Percentiles rank a stretch among this genome's conserved stretches.
These are phyloP conservation scores for Alaudala cheleensis DNA, from an alignment of 2,113 vertebrate genomes.

Conservation along the genomic window DNA sequence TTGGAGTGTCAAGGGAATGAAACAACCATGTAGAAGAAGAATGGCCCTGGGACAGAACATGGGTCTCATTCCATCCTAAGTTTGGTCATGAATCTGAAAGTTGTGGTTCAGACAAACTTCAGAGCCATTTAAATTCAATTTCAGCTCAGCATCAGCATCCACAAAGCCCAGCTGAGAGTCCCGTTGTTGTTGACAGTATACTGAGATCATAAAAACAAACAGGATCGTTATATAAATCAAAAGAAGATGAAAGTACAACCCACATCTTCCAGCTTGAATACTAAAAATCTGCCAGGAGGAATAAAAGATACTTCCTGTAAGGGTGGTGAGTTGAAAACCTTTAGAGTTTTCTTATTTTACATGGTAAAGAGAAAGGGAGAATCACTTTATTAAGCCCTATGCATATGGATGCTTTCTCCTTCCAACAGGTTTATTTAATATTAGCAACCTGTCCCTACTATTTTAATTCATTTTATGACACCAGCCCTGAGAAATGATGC, in stretches of 20 bases:
- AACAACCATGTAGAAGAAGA: not conserved
- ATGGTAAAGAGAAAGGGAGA: not conserved
- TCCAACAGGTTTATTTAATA: not conserved
- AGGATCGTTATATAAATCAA: slow-evolving; percentile 56
- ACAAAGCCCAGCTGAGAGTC: slow-evolving; percentile 40
- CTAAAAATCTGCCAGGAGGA: slow-evolving; percentile 20
- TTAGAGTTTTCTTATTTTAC: not conserved
- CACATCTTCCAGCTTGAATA: slow-evolving; percentile 38
- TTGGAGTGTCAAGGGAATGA: not conserved
- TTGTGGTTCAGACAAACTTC: slow-evolving; percentile 38
- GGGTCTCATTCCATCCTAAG: not conserved
- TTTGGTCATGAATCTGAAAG: slow-evolving; percentile 31
- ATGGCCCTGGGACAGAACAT: not conserved
- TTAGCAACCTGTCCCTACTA: not conserved
- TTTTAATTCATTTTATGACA: not conserved
- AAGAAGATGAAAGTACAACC: slow-evolving; percentile 54
- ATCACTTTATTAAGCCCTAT: not conserved
- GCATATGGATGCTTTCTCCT: not conserved
- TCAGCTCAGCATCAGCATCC: not conserved
- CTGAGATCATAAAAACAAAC: slow-evolving; percentile 43
- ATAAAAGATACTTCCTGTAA: slow-evolving; percentile 35
- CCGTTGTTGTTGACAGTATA: slow-evolving; percentile 44
- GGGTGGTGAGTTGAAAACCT: slow-evolving; percentile 1
- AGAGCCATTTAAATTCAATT: not conserved
- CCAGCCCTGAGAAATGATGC: not conserved